phyloP scores from a whole-genome alignment of 2,888 invertebrate genomes.

The Rotaria socialis region DNA sequence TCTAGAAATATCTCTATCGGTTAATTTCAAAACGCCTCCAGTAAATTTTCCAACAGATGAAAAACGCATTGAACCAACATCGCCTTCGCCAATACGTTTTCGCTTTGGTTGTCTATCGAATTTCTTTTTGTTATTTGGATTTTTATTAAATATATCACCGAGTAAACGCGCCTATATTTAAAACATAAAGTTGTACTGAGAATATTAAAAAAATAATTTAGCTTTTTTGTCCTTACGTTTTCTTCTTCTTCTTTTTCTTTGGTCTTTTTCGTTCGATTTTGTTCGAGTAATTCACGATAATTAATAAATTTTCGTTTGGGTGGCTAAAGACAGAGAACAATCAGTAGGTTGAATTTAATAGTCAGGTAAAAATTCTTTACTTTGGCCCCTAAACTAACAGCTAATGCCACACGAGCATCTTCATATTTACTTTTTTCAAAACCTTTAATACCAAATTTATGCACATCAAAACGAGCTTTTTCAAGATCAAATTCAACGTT shows the following conservation, averaged over 20 bases:
- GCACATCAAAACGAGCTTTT: constrained; percentile 73
- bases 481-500: constrained; percentile 66
- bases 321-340: background rate
- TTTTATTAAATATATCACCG: constrained; percentile 21
- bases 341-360: no score
- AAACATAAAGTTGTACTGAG: no score
- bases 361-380: constrained; percentile 47
- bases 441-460: constrained; percentile 77
- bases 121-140: background rate
- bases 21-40: background rate
- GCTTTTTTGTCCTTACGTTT: background rate
- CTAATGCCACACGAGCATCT: constrained; percentile 73
- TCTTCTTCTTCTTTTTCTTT: constrained; percentile 20
- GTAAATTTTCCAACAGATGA: constrained; percentile 29
- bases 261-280: background rate
- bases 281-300: constrained; percentile 26
- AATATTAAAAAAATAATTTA: no score
- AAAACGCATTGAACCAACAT: background rate
- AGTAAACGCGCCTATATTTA: constrained; percentile 3
- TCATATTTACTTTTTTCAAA: constrained; percentile 70
- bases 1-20: background rate
- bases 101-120: background rate
- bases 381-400: constrained; percentile 77
- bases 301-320: constrained; percentile 14
- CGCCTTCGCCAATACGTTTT: constrained; percentile 8